These are phyloP conservation scores for Heterodera carotae DNA, from an alignment of 1,140 invertebrate species.

Conservation along the genomic window DNA sequence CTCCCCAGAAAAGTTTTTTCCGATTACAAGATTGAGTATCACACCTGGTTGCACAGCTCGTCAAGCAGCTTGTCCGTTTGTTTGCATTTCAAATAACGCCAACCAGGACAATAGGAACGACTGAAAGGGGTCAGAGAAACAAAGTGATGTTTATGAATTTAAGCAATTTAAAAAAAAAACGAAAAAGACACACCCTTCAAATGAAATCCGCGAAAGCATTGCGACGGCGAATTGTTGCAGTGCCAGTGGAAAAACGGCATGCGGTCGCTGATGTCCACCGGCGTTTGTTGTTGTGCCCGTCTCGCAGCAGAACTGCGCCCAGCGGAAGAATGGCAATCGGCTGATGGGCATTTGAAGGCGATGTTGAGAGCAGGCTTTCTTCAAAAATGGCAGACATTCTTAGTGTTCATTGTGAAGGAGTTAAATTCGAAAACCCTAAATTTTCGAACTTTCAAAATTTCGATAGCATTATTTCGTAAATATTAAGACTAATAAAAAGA, in stretches of 20 bases:
- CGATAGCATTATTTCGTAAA: no score
- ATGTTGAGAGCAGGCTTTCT: slow-evolving; percentile 41
- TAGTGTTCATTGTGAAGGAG: no score
- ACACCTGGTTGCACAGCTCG: slow-evolving; percentile 28
- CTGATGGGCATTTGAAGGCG: slow-evolving; percentile 33
- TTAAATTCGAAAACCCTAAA: no score
- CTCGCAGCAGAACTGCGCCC: slow-evolving; percentile 40
- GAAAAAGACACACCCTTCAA: slow-evolving; percentile 21
- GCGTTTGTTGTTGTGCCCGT: background rate
- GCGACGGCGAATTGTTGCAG: slow-evolving; percentile 43
- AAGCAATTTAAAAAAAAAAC: slow-evolving; percentile 2
- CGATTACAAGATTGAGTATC: no score
- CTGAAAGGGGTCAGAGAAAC: no score
- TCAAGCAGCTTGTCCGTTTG: slow-evolving; percentile 35
- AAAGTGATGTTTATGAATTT: no score
- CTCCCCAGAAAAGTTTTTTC: no score
- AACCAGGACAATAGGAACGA: slow-evolving; percentile 37
- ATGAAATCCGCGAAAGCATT: slow-evolving; percentile 31
- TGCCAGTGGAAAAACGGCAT: slow-evolving; percentile 41
- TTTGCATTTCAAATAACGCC: slow-evolving; percentile 24
- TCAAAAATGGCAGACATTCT: slow-evolving; percentile 11
- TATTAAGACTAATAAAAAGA: no score
- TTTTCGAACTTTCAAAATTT: no score
- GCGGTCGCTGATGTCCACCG: background rate
- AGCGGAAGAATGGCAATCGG: slow-evolving; percentile 42